Evolutionary conservation across 2,888 invertebrate genomes (phyloP).

Genomic region (Chymomyza caudatula): DNA sequence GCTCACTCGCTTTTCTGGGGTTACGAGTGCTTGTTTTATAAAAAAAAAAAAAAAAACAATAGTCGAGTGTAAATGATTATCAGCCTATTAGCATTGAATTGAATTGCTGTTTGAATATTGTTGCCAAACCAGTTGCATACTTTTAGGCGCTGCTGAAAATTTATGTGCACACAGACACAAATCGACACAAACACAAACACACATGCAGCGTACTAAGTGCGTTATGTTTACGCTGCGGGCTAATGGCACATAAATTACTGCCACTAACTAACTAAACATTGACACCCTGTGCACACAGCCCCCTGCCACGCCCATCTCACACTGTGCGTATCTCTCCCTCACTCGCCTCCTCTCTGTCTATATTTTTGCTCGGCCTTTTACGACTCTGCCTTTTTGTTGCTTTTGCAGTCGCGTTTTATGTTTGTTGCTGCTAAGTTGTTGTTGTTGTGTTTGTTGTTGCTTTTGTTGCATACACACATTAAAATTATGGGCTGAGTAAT

Average conservation of each 20-base stretch:
- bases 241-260: slow-evolving; percentile 62
- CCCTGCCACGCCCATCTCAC: background rate
- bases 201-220: slow-evolving; percentile 34
- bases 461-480: slow-evolving; percentile 42
- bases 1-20: background rate
- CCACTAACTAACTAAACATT: slow-evolving; percentile 53
- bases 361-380: background rate
- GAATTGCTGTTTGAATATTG: slow-evolving; percentile 34
- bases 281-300: background rate
- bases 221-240: slow-evolving; percentile 36
- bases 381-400: slow-evolving; percentile 9
- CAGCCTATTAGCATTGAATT: background rate
- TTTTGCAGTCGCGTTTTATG: slow-evolving; percentile 26
- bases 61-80: background rate
- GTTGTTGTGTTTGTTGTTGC: background rate
- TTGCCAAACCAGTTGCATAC: slow-evolving; percentile 58
- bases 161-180: slow-evolving; percentile 4
- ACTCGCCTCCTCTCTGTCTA: background rate
- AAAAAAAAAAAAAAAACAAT: background rate
- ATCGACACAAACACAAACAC: background rate
- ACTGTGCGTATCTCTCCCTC: too few species aligned
- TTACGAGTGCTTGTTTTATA: slow-evolving; percentile 10
- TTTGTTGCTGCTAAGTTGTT: too few species aligned
- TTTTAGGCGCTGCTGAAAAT: slow-evolving; percentile 44
- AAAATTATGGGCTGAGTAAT: slow-evolving; percentile 62